Percentiles rank a stretch among this genome's conserved stretches.
These are phyloP conservation scores for Thymelicus sylvestris DNA, from an alignment of 2,888 invertebrate species.

Conservation along the genomic window DNA sequence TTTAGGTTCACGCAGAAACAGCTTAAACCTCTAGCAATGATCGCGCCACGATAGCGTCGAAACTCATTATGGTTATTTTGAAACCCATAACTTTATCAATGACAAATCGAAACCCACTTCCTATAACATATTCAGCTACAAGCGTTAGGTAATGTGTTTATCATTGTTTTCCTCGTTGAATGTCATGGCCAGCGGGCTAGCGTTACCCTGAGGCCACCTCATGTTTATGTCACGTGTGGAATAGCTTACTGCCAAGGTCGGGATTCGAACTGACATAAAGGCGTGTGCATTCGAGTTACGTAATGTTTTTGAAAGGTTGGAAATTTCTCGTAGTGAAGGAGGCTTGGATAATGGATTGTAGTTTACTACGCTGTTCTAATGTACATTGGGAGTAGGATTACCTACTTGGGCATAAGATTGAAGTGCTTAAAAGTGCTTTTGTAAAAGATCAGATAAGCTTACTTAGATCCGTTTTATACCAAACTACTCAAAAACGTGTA, in stretches of 20 bases:
- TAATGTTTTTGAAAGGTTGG: conserved; percentile 1
- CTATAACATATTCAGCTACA: conserved; percentile 1
- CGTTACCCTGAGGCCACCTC: neutral
- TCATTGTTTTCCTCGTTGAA: conserved; percentile 34
- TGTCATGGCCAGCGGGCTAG: conserved; percentile 36
- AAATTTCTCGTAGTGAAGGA: neutral
- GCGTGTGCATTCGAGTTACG: conserved; percentile 14
- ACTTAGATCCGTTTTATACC: too few relatives aligned
- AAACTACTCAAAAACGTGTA: too few relatives aligned
- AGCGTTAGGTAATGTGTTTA: conserved; percentile 23
- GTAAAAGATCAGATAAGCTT: too few relatives aligned
- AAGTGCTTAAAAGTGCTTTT: too few relatives aligned
- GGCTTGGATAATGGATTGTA: too few relatives aligned
- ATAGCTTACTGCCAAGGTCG: conserved; percentile 39
- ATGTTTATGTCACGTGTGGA: conserved; percentile 33
- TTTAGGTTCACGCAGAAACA: too few relatives aligned
- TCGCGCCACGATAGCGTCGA: too few relatives aligned
- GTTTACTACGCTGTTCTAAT: too few relatives aligned
- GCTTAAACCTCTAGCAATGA: too few relatives aligned
- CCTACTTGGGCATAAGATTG: too few relatives aligned
- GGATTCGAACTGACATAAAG: conserved; percentile 16
- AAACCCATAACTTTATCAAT: too few relatives aligned
- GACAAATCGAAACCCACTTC: neutral
- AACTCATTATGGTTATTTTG: too few relatives aligned
- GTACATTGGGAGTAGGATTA: neutral